A percentile compares a stretch with the other conserved stretches of the same genome.
These are phyloP conservation scores for Hemicrepidius hirtus DNA, from an alignment of 2,888 invertebrate genomes.

Conservation along the genomic window DNA sequence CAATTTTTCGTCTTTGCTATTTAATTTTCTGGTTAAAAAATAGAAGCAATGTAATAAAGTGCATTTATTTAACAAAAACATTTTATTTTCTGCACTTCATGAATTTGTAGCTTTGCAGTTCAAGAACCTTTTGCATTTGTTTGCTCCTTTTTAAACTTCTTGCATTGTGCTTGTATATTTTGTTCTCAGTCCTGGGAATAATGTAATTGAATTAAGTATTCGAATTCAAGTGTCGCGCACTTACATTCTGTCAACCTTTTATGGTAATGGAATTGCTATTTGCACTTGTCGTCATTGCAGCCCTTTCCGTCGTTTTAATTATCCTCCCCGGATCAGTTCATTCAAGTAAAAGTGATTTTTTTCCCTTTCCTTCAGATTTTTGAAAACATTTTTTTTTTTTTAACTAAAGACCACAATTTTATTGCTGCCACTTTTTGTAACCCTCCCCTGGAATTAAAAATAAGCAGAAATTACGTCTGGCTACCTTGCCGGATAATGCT, in stretches of 20 bases:
- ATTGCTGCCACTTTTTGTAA: no score
- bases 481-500: no score
- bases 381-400: neutral
- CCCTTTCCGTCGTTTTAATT: conserved; percentile 44
- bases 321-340: conserved; percentile 23
- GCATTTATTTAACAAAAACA: no score
- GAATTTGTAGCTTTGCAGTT: conserved; percentile 16
- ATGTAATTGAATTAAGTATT: conserved; percentile 46
- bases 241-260: conserved; percentile 48
- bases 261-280: conserved; percentile 50
- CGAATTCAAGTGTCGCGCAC: conserved; percentile 46
- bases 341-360: neutral
- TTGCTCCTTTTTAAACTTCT: conserved; percentile 36
- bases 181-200: conserved; percentile 25
- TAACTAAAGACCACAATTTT: no score
- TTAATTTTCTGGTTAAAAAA: no score
- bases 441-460: no score
- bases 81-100: conserved; percentile 16
- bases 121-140: conserved; percentile 19
- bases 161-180: conserved; percentile 32
- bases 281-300: conserved; percentile 42
- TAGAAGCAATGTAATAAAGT: no score
- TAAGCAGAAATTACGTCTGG: no score
- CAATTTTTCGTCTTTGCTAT: no score
- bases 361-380: no score